Base-by-base conservation (phyloP, 2,797 vertebrate genomes). In the Esox lucius region DNA sequence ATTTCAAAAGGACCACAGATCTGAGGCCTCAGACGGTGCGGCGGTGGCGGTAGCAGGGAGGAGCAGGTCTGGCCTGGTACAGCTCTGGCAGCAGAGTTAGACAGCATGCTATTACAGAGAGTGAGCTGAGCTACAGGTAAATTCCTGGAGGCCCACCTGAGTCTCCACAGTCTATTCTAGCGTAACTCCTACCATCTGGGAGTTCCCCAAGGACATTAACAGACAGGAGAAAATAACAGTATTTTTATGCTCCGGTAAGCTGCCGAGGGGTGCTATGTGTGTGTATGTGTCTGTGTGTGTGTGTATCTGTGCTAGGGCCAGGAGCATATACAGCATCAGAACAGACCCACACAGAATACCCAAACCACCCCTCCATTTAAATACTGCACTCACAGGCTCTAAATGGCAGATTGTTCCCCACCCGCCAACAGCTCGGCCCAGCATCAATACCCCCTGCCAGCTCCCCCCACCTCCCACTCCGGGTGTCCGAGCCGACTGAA, bases 121-220 rank as follows among this genome's bases (percentile, higher is more conserved):
- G 67, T 42, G 73, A 72, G 39, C 74, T 12, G 70, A 75, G 33
- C 48, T 64, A 70, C 59, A 66, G 78, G 78, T 81, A 65, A 68
- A 22, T 68, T 82, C 78, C 26, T 70, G 2, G 31, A 68, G 75
- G 72, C 53, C 69, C 75, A 73, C 77, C 75, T 80, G 79, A 83
- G 66, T 68, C 12, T 42, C 49, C 31, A 48, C 69, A 73, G 74
- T 74, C 69, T 74, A 69, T 71, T 76, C 62, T 22, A 42, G 68
- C 81, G 74, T 75, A 82, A 87, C 78, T 76, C 31, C 49, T 72
- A 80, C 74, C 80, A 86, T 87, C 82, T 83, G 84, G 78, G 69
- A 19, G 48, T 42, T 26, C 70, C 77, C 35, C 46, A 19, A 62
- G 28, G 62, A 67, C 53, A 48, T 48, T 28, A 72, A 64, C 33